A percentile compares a stretch with the other conserved stretches of the same genome.
phyloP scores from a whole-genome alignment of 2,888 invertebrate genomes.

The Agrotis clavis region DNA sequence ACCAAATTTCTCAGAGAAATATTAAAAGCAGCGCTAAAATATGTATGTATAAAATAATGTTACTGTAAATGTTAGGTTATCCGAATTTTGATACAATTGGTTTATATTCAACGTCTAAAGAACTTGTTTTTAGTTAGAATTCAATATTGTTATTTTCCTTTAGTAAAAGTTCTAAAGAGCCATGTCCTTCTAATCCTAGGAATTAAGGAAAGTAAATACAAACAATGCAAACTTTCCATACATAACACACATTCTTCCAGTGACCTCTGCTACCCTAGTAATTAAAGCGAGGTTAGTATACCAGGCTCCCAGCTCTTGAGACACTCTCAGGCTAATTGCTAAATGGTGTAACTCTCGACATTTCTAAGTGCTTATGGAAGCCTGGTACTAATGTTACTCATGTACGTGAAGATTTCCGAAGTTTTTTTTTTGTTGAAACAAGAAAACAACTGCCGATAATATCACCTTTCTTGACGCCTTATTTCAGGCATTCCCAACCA shows the following conservation, averaged over 20 bases:
- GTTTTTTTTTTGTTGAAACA: slow-evolving; percentile 1
- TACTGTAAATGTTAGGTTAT: neutral
- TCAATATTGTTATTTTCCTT: neutral
- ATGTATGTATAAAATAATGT: no score
- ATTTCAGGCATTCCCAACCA: neutral
- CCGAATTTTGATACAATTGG: neutral
- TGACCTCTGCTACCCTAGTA: slow-evolving; percentile 73
- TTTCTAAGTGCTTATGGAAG: slow-evolving; percentile 62
- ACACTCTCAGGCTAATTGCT: slow-evolving; percentile 70
- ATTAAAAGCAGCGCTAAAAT: no score
- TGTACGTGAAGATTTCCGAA: slow-evolving; percentile 1
- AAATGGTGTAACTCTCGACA: slow-evolving; percentile 67
- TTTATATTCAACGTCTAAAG: neutral
- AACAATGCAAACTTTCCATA: slow-evolving; percentile 45
- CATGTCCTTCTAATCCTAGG: neutral
- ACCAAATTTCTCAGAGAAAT: no score
- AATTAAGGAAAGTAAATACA: slow-evolving; percentile 37
- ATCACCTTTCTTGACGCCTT: neutral
- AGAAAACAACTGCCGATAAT: no score
- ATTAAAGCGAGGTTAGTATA: slow-evolving; percentile 67
- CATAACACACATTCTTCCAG: slow-evolving; percentile 52
- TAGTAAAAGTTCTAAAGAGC: neutral
- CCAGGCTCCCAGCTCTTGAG: slow-evolving; percentile 63
- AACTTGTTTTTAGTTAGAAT: neutral
- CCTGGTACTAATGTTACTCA: slow-evolving; percentile 61